phyloP scores from a whole-genome alignment of 2,888 invertebrate genomes.

The Melanostoma mellinum region DNA sequence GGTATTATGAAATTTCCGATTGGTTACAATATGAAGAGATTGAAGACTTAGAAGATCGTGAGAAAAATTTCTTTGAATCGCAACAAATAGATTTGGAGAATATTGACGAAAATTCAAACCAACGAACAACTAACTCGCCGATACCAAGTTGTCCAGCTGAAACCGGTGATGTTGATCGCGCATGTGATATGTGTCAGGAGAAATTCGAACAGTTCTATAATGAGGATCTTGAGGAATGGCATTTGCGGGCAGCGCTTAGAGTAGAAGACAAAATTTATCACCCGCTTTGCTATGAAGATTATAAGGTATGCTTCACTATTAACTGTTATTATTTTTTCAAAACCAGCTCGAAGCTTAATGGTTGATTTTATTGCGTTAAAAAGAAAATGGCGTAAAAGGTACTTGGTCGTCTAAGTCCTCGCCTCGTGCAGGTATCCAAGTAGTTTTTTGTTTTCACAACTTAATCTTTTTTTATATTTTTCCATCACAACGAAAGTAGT shows the following conservation, averaged over 20 bases:
- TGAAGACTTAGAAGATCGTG: slow-evolving; percentile 94
- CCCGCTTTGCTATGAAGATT: slow-evolving; percentile 94
- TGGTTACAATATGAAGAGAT: slow-evolving; percentile 98
- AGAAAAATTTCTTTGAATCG: slow-evolving; percentile 94
- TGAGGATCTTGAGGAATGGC: slow-evolving; percentile 99
- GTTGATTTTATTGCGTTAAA: too few species aligned
- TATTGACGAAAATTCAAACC: slow-evolving; percentile 84
- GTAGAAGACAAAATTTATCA: slow-evolving; percentile 92
- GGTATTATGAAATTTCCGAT: slow-evolving; percentile 95
- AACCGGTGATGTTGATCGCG: slow-evolving; percentile 85
- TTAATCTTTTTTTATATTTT: too few species aligned
- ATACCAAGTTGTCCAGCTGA: slow-evolving; percentile 89
- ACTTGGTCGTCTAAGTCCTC: too few species aligned
- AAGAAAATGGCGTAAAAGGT: too few species aligned
- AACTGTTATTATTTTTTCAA: too few species aligned
- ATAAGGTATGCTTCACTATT: slow-evolving; percentile 84
- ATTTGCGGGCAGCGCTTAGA: slow-evolving; percentile 91
- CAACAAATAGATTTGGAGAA: slow-evolving; percentile 84
- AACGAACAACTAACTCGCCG: slow-evolving; percentile 84
- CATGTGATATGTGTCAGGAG: slow-evolving; percentile 96
- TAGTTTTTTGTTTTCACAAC: too few species aligned
- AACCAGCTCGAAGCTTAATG: too few species aligned
- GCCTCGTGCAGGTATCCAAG: too few species aligned
- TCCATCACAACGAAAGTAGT: too few species aligned
- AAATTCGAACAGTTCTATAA: slow-evolving; percentile 97